phyloP scores from a whole-genome alignment of 2,888 invertebrate genomes.

The Pinctada fucata region DNA sequence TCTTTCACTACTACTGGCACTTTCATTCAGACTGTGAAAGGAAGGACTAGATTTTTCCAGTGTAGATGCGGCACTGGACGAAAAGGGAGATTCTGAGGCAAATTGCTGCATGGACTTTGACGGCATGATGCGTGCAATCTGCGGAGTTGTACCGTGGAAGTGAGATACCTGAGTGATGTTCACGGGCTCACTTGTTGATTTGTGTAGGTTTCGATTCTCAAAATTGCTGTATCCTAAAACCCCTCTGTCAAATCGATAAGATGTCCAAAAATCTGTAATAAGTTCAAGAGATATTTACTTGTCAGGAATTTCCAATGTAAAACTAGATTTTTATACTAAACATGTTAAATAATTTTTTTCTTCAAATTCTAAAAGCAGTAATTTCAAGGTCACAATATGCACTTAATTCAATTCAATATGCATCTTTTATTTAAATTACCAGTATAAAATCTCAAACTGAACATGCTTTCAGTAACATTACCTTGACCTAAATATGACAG shows the following conservation, averaged over 20 bases:
- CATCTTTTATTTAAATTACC: background rate
- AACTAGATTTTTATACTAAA: too few relatives aligned
- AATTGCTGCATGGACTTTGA: constrained; percentile 9
- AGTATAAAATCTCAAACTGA: background rate
- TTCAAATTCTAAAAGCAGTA: too few relatives aligned
- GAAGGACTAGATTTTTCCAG: constrained; percentile 24
- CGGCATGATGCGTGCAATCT: constrained; percentile 6
- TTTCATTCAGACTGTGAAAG: constrained; percentile 10
- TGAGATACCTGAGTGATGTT: constrained; percentile 52
- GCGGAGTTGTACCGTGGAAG: constrained; percentile 4
- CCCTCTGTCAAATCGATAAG: constrained; percentile 58
- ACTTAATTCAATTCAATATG: too few relatives aligned
- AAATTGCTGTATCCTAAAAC: constrained; percentile 14
- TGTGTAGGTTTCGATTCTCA: constrained; percentile 53
- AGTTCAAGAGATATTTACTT: background rate
- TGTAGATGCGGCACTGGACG: background rate
- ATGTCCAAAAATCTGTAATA: constrained; percentile 75
- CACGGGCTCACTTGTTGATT: constrained; percentile 69
- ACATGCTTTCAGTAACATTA: constrained; percentile 50
- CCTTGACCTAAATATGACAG: constrained; percentile 89
- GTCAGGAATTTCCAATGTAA: too few relatives aligned
- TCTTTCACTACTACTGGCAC: background rate
- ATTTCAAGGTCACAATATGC: too few relatives aligned
- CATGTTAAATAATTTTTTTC: too few relatives aligned
- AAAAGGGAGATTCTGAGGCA: background rate